phyloP scores from a whole-genome alignment of 2,113 vertebrate genomes.

The Acinonyx jubatus region DNA sequence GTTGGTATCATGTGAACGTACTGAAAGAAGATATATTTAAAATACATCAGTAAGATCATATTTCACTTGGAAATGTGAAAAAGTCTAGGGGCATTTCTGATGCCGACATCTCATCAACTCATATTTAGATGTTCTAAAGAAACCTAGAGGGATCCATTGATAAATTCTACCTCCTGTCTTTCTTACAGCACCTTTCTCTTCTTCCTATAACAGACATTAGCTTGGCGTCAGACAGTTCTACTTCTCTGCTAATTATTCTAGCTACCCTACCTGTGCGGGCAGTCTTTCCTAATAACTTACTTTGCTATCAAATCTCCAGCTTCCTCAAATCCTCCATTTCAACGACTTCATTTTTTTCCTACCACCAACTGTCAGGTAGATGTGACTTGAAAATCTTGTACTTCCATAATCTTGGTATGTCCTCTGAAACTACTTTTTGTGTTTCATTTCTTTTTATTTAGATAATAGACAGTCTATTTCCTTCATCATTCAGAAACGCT shows the following conservation, averaged over 20 bases:
- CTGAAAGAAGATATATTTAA: neutral
- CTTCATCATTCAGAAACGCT: neutral
- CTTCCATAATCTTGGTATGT: neutral
- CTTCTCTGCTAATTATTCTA: neutral
- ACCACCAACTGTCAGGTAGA: neutral
- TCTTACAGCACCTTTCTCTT: neutral
- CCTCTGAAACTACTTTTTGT: neutral
- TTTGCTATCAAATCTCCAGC: neutral
- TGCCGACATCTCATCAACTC: neutral
- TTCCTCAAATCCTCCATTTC: neutral
- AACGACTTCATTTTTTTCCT: neutral
- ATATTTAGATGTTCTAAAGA: neutral
- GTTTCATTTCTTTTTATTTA: slow-evolving; percentile 8
- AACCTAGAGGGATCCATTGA: no score
- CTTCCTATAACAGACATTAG: neutral
- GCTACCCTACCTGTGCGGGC: neutral
- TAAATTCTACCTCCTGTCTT: neutral
- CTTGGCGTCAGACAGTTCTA: neutral
- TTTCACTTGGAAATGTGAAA: neutral
- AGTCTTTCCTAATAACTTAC: neutral
- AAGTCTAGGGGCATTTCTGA: neutral
- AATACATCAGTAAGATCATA: neutral
- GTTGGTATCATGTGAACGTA: neutral
- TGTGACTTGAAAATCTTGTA: neutral
- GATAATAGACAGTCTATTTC: neutral